These are phyloP conservation scores for Cantharis nigra DNA, from an alignment of 2,888 invertebrate species.

Conservation along the genomic window DNA sequence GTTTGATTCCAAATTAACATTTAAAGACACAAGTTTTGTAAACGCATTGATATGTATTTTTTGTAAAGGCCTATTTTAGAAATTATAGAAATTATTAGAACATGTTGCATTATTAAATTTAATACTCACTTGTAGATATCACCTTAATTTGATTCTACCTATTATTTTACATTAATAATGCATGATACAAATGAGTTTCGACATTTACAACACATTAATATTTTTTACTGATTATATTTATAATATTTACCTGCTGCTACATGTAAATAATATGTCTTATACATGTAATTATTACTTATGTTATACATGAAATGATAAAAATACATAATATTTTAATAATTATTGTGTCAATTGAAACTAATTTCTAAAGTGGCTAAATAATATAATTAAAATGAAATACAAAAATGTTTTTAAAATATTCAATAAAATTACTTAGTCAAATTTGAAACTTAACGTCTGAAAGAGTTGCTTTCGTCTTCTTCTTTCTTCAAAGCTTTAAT, in stretches of 20 bases:
- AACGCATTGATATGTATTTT: not conserved
- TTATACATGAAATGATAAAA: not conserved
- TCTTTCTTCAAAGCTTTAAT: conserved; percentile 78
- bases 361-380: not conserved
- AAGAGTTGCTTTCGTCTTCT: conserved; percentile 64
- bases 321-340: not conserved
- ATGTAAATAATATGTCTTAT: not conserved
- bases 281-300: not conserved
- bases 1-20: not conserved
- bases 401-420: not conserved
- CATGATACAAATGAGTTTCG: not conserved
- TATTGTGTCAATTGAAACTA: not conserved
- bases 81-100: not conserved
- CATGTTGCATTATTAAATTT: conserved; percentile 17
- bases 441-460: conserved; percentile 35
- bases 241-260: not conserved
- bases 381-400: not conserved
- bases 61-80: not conserved
- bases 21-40: not conserved
- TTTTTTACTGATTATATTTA: not conserved
- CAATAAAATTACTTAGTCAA: not conserved
- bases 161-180: not conserved
- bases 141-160: not conserved
- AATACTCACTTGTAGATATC: not conserved
- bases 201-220: not conserved